Base-by-base conservation (phyloP, 2,797 vertebrate species). In the Leptatherina wallacei region DNA sequence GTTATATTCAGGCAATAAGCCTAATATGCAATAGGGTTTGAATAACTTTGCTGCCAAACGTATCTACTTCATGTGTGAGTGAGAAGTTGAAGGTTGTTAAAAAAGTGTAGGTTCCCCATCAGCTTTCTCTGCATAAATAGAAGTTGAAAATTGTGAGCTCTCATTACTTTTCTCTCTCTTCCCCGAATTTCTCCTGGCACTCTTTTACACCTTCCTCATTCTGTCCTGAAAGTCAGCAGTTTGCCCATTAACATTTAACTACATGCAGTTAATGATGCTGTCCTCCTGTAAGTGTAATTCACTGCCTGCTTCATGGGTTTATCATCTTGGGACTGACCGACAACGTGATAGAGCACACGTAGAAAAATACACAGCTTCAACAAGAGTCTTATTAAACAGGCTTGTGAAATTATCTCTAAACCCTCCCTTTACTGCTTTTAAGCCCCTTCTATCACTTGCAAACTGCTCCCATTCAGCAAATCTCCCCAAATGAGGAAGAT, bases 161-260 rank as follows among this genome's bases (percentile, higher is more conserved):
- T 44, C 20, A 3, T 49, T 63, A 58, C 54, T 44, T 49, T 57
- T 40, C 24, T 35, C 55, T 29, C 36, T 64, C 29, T 58, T 69
- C 9, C 2, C 56, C 68, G 35, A 59, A 30, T 79, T 40, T 56
- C 40, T 60, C 44, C 51, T 77, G 63, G 13, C 61, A 59, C 27
- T 66, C 61, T 75, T 78, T 79, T 65, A 78, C 64, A 38, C 74
- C 64, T 65, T 54, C 44, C 60, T 73, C 63, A 16, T 7, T 40
- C 51, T 89, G 61, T 74, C 80, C 75, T 82, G 65, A 74, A 70
- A 79, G 67, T 69, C 73, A 76, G 72, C 76, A 75, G 61, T n/a
- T 27, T 12, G 42, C 71, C 65, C 86, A 85, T 92, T 91, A 88
- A 84, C 85, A 90, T 92, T 92, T 92, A 83, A 88, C 85, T 89